A percentile compares a stretch with the other conserved stretches of the same genome.
phyloP scores from a whole-genome alignment of 2,113 vertebrate genomes.

The Laticauda colubrina region DNA sequence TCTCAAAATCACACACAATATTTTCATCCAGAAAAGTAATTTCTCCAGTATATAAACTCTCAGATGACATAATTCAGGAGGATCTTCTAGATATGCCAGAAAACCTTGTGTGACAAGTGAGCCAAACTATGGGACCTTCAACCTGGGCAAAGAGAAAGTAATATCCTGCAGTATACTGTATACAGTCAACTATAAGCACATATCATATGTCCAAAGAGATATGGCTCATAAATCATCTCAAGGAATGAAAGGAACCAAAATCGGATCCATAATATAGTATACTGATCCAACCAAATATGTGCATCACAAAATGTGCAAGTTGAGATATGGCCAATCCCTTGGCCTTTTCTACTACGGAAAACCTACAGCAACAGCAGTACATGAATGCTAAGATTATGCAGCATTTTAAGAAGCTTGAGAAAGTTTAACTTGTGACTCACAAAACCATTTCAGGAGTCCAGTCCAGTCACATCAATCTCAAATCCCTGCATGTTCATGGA shows the following conservation, averaged over 20 bases:
- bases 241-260: not conserved
- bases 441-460: not conserved
- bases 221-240: not conserved
- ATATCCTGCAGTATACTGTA: not conserved
- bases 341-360: not conserved
- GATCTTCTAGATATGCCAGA: not conserved
- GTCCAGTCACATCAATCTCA: not conserved
- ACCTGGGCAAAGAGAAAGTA: not conserved
- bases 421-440: not conserved
- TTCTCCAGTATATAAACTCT: not conserved
- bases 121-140: not conserved
- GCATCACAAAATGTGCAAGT: not conserved
- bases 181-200: not conserved
- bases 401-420: not conserved
- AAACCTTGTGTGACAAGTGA: not conserved
- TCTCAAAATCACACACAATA: not conserved
- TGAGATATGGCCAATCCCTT: not conserved
- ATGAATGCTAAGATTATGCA: not conserved
- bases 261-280: not conserved
- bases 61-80: not conserved
- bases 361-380: not conserved
- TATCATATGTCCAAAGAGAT: not conserved
- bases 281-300: not conserved
- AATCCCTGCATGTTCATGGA: not conserved
- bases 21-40: not conserved